Base-by-base conservation (phyloP, 2,797 vertebrate genomes). In the Eremophila alpestris region DNA sequence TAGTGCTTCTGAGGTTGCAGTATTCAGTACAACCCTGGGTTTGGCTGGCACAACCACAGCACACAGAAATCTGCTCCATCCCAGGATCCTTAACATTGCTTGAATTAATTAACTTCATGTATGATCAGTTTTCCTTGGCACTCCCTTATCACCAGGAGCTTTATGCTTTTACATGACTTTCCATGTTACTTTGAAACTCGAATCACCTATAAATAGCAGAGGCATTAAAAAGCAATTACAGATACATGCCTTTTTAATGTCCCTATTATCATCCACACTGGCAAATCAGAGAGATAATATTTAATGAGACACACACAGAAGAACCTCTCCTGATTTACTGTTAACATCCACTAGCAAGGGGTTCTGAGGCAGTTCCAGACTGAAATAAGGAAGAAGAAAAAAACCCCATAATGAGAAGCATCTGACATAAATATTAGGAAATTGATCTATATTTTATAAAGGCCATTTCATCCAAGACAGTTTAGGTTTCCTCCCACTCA, bases 401-500 rank as follows among this genome's bases (percentile, higher is more conserved):
- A 56, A 83, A 68, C 5, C 8, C 13, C 45, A 52, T 69, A 89
- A 74, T 38, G 48, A 91, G 40, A 34, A 63, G 83, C 81, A 91
- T 82, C 55, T 71, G 85, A 86, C 54, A 90, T 49, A 90, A 94
- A 93, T 90, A 91, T 94, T 85, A 69, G 78, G 51, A 84, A 89
- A 93, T 29, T 34, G 69, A 86, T 95, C 75, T 58, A 73, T 95
- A 89, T 94, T 96, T 94, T 73, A 91, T 73, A 59, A 91, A 92
- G 79, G 29, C 62, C n/a, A 48, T 92, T 87, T 92, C 65, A 78
- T 68, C 65, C 79, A 59, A 83, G 92, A 69, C 46, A 92, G 82
- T 88, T 94, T 77, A 81, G 92, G 62, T 83, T 94, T 96, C 94
- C 89, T 96, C 76, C 89, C 76, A 87, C 87, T 83, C 76, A 21